Conservation (phyloP, 2,888 invertebrate genomes). For the Tholera decimalis region DNA sequence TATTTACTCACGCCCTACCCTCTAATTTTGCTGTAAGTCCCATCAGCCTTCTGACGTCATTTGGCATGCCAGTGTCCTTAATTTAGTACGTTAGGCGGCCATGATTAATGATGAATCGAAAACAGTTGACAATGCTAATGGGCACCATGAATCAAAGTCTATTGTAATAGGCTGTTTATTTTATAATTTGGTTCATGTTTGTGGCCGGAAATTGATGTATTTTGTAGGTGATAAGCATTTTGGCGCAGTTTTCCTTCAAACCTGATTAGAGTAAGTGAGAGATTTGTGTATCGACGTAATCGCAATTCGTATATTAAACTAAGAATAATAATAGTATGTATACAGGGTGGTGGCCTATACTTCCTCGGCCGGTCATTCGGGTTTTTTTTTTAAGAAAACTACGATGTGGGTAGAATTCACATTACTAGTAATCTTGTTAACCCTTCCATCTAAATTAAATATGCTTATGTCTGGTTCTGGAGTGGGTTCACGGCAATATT, state of each 20-base stretch:
- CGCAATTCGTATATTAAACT: too few species aligned
- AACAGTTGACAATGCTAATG: constrained; percentile 50
- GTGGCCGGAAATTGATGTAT: not conserved
- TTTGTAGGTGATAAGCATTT: not conserved
- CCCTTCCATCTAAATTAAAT: too few species aligned
- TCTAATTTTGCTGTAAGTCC: constrained; percentile 42
- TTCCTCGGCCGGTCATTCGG: too few species aligned
- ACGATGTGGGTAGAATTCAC: too few species aligned
- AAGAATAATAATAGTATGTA: too few species aligned
- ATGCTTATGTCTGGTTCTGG: too few species aligned
- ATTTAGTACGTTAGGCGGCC: constrained; percentile 50
- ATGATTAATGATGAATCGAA: constrained; percentile 62
- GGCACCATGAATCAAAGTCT: constrained; percentile 39
- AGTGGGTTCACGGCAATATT: too few species aligned
- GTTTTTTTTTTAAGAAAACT: too few species aligned
- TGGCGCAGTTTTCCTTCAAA: not conserved
- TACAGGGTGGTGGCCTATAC: too few species aligned
- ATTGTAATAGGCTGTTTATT: constrained; percentile 28
- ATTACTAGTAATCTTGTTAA: too few species aligned
- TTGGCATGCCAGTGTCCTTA: constrained; percentile 33
- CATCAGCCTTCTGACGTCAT: constrained; percentile 58
- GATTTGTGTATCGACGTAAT: too few species aligned
- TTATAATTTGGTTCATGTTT: constrained; percentile 17
- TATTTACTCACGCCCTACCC: constrained; percentile 47
- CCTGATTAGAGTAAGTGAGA: too few species aligned